Evolutionary conservation across 2,113 vertebrate species (phyloP), one percentile per base, ranked within the genome.

Genomic region (Trochalopteron elliotii): DNA sequence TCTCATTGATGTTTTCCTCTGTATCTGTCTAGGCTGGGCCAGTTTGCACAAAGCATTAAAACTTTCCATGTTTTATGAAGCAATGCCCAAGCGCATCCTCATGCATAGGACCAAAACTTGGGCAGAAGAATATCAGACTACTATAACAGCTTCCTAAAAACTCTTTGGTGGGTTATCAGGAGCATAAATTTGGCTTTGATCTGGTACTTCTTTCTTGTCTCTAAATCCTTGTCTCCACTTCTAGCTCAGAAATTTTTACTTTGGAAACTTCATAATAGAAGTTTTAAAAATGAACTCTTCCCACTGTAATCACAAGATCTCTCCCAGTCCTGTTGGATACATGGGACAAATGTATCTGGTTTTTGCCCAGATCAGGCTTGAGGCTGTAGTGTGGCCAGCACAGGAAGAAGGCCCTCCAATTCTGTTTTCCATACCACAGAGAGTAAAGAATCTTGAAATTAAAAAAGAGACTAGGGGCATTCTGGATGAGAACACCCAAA

Each of bases 261-360:
- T 80, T 30, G 30, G 23, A 70, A 86, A 45, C 21, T 55, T 57
- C 16, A 7, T 60, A 37, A 44, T 45, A 39, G 25, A 47, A 21
- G 2, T 20, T 60, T 64, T 52, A 2, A 25, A 79, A 88, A 55
- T n/a, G 11, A 57, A 28, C 27, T 76, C 8, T 67, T 74, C 12
- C 11, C 50, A 21, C 37, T 71, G 2, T 28, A 72, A 65, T 70
- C 33, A 45, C 1, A 2, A 37, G 22, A 19, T 50, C 16, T 55
- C 33, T 87, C 39, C 42, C 47, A 22, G 22, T 78, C 28, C n/a
- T 52, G 12, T 22, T 68, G 33, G 15, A 35, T 63, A 44, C 1
- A 1, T 6, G 24, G 39, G 21, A 61, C 19, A 67, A 90, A 63
- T 2, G 0, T 5, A 3, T n/a, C 47, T 37, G 9, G 0, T 5